Percentiles rank a stretch among this genome's conserved stretches.
These are phyloP conservation scores for Zaprionus africanus DNA, from an alignment of 1,140 invertebrate species.

Conservation along the genomic window DNA sequence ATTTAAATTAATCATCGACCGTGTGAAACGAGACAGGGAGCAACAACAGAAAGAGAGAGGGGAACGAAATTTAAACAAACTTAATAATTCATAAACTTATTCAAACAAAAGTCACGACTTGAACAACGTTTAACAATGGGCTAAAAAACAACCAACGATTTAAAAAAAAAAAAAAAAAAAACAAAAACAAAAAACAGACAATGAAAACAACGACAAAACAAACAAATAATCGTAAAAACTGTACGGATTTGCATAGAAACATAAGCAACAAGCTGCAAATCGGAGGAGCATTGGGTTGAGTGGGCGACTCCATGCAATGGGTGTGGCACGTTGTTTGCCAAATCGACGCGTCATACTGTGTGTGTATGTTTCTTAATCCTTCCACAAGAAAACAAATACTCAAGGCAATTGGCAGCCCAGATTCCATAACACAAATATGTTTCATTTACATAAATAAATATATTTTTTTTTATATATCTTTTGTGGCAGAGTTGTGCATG, in stretches of 20 bases:
- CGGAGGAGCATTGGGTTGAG: constrained; percentile 10
- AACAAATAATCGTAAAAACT: constrained; percentile 10
- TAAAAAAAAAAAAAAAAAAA: constrained; percentile 4
- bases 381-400: constrained; percentile 5
- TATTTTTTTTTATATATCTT: not conserved
- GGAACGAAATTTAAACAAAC: constrained; percentile 33
- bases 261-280: constrained; percentile 15
- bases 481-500: not conserved
- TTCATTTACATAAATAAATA: not conserved
- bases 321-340: constrained; percentile 7
- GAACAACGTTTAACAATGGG: constrained; percentile 33
- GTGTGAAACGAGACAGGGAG: not conserved
- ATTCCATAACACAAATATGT: not conserved
- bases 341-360: not conserved
- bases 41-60: not conserved
- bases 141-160: not conserved
- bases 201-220: constrained; percentile 11
- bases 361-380: constrained; percentile 20
- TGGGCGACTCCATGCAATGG: constrained; percentile 11
- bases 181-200: constrained; percentile 13
- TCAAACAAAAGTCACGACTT: constrained; percentile 34
- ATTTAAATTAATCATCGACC: constrained; percentile 23
- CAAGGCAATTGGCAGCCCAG: not conserved
- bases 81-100: constrained; percentile 4
- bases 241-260: constrained; percentile 34